Evolutionary conservation across 1,140 invertebrate genomes (phyloP).

Genomic region (Leptonema lineaticorne): DNA sequence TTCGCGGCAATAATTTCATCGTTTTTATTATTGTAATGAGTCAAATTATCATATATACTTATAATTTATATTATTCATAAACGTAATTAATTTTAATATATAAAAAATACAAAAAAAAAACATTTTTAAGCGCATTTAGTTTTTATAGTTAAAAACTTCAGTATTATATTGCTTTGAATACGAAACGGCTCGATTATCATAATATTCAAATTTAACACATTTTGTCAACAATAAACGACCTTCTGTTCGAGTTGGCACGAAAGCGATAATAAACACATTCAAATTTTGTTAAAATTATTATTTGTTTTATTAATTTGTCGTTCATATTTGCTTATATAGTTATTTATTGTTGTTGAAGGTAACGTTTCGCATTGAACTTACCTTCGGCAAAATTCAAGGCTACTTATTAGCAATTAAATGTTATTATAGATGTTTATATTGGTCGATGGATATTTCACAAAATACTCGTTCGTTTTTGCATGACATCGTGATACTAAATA

Average conservation of each 20-base stretch:
- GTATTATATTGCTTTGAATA: not conserved
- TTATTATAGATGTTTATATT: slow-evolving; percentile 1
- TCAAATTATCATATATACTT: too few relatives aligned
- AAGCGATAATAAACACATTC: slow-evolving; percentile 6
- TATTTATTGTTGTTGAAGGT: not conserved
- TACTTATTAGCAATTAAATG: not conserved
- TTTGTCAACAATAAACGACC: slow-evolving; percentile 8
- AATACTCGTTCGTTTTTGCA: not conserved
- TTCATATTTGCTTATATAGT: not conserved
- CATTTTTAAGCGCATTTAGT: too few relatives aligned
- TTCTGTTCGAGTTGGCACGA: slow-evolving; percentile 1
- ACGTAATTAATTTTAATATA: too few relatives aligned
- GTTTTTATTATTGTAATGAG: too few relatives aligned
- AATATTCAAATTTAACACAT: slow-evolving; percentile 1
- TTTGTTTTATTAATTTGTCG: not conserved
- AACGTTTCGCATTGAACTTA: not conserved
- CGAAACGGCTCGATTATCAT: not conserved
- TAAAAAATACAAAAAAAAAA: too few relatives aligned
- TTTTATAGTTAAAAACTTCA: too few relatives aligned
- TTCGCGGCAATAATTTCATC: too few relatives aligned
- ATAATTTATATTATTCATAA: too few relatives aligned
- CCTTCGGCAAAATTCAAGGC: not conserved
- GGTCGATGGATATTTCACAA: not conserved
- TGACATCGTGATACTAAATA: not conserved
- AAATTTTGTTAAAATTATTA: slow-evolving; percentile 6